A percentile compares a stretch with the other conserved stretches of the same genome.
These are phyloP conservation scores for Cremastinae sp. DNA, from an alignment of 2,888 invertebrate species.

Conservation along the genomic window DNA sequence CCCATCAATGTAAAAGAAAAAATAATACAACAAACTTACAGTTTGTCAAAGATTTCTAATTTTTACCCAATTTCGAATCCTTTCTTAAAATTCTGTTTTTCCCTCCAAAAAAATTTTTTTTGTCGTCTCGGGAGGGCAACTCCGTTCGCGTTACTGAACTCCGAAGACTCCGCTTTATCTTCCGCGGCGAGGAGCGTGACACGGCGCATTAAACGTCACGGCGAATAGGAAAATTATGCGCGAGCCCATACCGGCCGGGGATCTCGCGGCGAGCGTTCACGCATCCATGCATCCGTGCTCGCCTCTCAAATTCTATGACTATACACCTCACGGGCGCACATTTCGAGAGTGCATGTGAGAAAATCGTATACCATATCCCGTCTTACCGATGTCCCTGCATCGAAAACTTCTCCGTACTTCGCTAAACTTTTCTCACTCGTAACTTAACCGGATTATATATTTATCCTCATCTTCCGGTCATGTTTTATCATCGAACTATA, in stretches of 20 bases:
- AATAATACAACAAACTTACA: too few species aligned
- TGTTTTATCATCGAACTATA: constrained; percentile 49
- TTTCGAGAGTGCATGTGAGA: constrained; percentile 11
- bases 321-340: background rate
- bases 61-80: constrained; percentile 48
- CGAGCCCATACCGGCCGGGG: constrained; percentile 58
- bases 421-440: constrained; percentile 30
- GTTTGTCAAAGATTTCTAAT: too few species aligned
- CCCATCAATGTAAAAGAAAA: too few species aligned
- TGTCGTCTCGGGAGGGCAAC: constrained; percentile 54
- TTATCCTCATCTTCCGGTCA: constrained; percentile 19
- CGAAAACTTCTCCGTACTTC: constrained; percentile 38
- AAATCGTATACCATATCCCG: constrained; percentile 11
- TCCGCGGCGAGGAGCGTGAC: constrained; percentile 55
- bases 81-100: constrained; percentile 33
- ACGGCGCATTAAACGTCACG: constrained; percentile 68
- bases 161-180: constrained; percentile 43
- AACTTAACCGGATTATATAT: constrained; percentile 38
- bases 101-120: constrained; percentile 19
- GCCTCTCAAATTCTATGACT: constrained; percentile 5
- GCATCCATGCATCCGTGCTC: constrained; percentile 42
- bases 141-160: constrained; percentile 30
- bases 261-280: constrained; percentile 47
- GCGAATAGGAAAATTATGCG: constrained; percentile 75
- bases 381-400: constrained; percentile 41